These are phyloP conservation scores for Heliconius himera DNA, from an alignment of 1,140 invertebrate genomes.

Conservation along the genomic window DNA sequence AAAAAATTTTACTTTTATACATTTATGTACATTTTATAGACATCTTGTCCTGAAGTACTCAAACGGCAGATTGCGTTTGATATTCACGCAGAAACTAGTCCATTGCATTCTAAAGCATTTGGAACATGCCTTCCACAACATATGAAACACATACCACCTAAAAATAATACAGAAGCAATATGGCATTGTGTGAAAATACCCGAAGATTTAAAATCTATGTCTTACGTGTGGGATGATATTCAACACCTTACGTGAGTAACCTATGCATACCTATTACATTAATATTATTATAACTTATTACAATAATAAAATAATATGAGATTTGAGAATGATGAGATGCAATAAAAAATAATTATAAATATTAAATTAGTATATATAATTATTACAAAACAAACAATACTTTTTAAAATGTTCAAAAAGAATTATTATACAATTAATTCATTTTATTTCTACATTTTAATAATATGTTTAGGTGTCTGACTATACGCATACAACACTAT, in stretches of 20 bases:
- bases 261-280: not conserved
- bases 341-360: too few species aligned
- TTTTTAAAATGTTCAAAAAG: too few species aligned
- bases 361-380: too few species aligned
- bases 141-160: conserved; percentile 78
- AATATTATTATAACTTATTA: not conserved
- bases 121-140: conserved; percentile 77
- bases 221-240: conserved; percentile 82
- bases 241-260: conserved; percentile 78
- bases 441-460: too few species aligned
- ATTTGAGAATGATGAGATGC: too few species aligned
- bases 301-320: too few species aligned
- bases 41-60: conserved; percentile 66
- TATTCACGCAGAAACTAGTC: conserved; percentile 72
- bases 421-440: too few species aligned
- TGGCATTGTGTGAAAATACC: conserved; percentile 81
- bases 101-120: conserved; percentile 79
- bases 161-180: conserved; percentile 72
- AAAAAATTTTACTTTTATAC: not conserved
- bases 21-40: conserved; percentile 43
- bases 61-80: conserved; percentile 79
- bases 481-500: too few species aligned
- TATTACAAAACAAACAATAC: too few species aligned
- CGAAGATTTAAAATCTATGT: conserved; percentile 82
- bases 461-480: too few species aligned